Evolutionary conservation across 2,888 invertebrate species (phyloP).

Genomic region (Tetheella fluctuosa): DNA sequence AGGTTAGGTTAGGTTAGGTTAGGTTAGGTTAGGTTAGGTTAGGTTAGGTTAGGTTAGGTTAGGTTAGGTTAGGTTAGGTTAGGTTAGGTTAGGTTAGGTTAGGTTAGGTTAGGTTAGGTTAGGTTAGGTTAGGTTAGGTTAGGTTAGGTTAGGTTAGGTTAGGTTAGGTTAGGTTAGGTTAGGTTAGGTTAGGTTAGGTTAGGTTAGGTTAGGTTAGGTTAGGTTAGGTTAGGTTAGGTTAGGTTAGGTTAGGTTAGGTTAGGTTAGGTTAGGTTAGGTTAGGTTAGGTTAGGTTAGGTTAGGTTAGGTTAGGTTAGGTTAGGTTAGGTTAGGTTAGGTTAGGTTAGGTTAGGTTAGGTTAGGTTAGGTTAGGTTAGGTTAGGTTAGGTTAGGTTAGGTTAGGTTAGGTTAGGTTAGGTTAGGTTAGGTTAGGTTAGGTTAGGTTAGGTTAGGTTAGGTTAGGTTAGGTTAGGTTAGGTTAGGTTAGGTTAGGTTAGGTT

Average conservation of each 20-base stretch:
- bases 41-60: conserved; percentile 13
- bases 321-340: conserved; percentile 13
- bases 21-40: conserved; percentile 21
- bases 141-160: conserved; percentile 20
- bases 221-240: conserved; percentile 21
- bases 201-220: conserved; percentile 20
- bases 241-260: conserved; percentile 21
- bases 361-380: conserved; percentile 11
- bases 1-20: conserved; percentile 20
- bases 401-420: background rate
- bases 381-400: background rate
- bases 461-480: conserved; percentile 12
- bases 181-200: conserved; percentile 25
- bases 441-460: conserved; percentile 12
- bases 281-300: conserved; percentile 11
- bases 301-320: conserved; percentile 12
- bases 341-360: conserved; percentile 11
- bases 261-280: conserved; percentile 14
- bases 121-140: conserved; percentile 18
- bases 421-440: conserved; percentile 11
- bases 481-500: conserved; percentile 11
- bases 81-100: background rate
- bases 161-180: conserved; percentile 20
- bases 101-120: conserved; percentile 16
- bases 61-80: conserved; percentile 12